These are phyloP conservation scores for Eptesicus fuscus DNA, from an alignment of 2,113 vertebrate species.

Conservation along the genomic window DNA sequence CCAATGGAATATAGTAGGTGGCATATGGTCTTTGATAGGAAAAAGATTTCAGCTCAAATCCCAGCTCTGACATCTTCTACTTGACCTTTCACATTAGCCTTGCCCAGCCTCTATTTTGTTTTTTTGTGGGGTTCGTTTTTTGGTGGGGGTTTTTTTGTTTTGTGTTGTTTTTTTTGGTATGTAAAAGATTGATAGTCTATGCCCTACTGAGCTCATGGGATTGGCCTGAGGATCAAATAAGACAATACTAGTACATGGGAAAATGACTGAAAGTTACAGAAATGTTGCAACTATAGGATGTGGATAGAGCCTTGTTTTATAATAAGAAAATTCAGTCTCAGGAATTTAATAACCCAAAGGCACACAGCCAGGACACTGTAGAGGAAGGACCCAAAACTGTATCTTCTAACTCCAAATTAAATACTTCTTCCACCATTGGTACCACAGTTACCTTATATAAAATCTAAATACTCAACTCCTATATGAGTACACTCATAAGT, in stretches of 20 bases:
- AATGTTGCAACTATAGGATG: neutral
- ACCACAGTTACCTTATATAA: neutral
- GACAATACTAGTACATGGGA: neutral
- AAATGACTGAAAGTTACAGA: neutral
- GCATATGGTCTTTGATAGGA: neutral
- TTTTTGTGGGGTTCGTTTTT: too few species aligned
- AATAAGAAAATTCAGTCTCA: neutral
- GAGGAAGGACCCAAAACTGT: neutral
- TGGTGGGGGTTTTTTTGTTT: too few species aligned
- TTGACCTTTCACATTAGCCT: neutral
- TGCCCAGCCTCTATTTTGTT: neutral
- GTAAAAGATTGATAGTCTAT: neutral
- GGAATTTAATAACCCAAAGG: slow-evolving; percentile 13
- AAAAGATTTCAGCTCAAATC: neutral
- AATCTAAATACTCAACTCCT: neutral
- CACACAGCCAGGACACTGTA: neutral
- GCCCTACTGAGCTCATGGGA: neutral
- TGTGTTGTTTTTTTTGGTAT: too few species aligned
- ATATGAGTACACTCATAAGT: neutral
- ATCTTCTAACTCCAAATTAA: neutral
- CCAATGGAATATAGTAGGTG: neutral
- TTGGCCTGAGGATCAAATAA: neutral
- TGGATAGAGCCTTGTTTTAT: neutral
- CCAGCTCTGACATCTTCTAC: neutral
- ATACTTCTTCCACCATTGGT: neutral